Evolutionary conservation across 2,113 vertebrate genomes (phyloP), one percentile per base, ranked within the genome.

Genomic region (Sarotherodon lohbergeri): DNA sequence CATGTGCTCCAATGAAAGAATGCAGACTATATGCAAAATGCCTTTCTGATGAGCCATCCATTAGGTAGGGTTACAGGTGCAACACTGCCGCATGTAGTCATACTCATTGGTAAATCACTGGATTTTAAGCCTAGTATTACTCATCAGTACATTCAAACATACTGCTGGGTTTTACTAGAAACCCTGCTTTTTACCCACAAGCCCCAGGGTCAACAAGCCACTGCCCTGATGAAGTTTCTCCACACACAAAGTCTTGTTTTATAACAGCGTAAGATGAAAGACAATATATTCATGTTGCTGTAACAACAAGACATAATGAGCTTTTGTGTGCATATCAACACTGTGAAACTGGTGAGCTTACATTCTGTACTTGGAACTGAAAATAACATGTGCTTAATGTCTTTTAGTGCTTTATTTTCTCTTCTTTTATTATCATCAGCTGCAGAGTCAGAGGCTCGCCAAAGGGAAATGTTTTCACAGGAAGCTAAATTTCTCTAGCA

Each of bases 381-480:
- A 66, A 66, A 39, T n/a, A 29, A 7, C 71, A 48, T 32, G 76
- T 79, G 22, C 43, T 76, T 76, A 76, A 32, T 76, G 43, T 50
- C 24, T 76, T 12, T 76, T 19, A 50, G 43, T 50, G 16, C 1
- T 80, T 78, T 36, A 39, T 41, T 22, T 76, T 39, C 32, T 80
- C 71, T 76, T 13, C 41, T 22, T 29, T 27, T 24, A 14, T 85
- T 39, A 73, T 48, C 48, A 43, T 80, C 39, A 14, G 36, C 71
- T 63, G 68, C 59, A 82, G 32, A 22, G 68, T 12, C 9, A 11
- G 43, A 80, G 46, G 34, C 12, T 80, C 16, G 27, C 90, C 41
- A 86, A 54, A 56, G 52, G 79, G 82, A 6, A 52, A 52, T 43
- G 10, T 86, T 50, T 66, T 5, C 85, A 86, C 84, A 76, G 71